These are phyloP conservation scores for Hedya salicella DNA, from an alignment of 2,888 invertebrate species.

Conservation along the genomic window DNA sequence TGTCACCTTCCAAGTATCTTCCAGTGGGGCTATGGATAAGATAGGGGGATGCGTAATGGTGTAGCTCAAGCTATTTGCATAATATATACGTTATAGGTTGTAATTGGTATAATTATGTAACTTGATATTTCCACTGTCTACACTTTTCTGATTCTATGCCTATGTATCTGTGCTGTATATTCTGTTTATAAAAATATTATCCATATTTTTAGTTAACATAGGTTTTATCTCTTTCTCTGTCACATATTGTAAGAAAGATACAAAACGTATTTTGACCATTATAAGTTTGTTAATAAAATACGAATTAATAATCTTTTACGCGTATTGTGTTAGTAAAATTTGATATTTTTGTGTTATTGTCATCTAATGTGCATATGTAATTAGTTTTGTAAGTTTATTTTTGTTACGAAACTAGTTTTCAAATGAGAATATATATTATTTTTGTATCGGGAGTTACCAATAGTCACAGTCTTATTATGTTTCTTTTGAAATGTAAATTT, in stretches of 20 bases:
- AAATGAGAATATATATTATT: conserved; percentile 29
- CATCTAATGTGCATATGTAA: conserved; percentile 48
- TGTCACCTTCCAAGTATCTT: conserved; percentile 40
- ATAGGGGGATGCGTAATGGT: background rate
- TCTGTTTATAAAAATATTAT: conserved; percentile 24
- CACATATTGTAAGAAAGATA: conserved; percentile 6
- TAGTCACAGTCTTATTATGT: conserved; percentile 38
- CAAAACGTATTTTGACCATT: background rate
- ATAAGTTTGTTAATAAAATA: conserved; percentile 4
- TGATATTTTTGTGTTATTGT: conserved; percentile 54
- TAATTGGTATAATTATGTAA: conserved; percentile 23
- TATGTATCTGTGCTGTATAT: conserved; percentile 28
- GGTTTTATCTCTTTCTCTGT: conserved; percentile 19
- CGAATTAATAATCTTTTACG: conserved; percentile 1
- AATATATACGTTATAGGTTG: conserved; percentile 37
- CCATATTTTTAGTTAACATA: background rate
- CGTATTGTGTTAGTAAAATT: conserved; percentile 49
- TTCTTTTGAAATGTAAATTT: conserved; percentile 18
- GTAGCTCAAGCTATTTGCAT: conserved; percentile 28
- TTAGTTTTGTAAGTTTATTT: conserved; percentile 60
- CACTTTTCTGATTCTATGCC: conserved; percentile 21
- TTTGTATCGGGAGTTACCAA: conserved; percentile 38
- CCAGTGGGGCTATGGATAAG: conserved; percentile 22
- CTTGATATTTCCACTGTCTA: conserved; percentile 21
- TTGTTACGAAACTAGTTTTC: conserved; percentile 48